These are phyloP conservation scores for Hipposideros armiger DNA, from an alignment of 2,113 vertebrate species.

Conservation along the genomic window DNA sequence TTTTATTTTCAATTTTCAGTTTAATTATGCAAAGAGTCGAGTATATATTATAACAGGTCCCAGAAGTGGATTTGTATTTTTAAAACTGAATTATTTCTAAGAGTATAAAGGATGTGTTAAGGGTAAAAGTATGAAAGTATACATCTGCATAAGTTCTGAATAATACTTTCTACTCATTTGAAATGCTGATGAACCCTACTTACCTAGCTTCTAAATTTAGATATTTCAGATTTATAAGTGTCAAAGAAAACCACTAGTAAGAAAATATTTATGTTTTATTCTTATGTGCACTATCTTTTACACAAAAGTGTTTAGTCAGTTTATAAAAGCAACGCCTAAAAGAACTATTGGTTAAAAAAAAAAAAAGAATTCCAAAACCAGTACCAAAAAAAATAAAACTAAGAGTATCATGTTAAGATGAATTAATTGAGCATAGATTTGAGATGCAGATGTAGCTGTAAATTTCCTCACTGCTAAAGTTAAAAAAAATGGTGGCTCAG, in stretches of 20 bases:
- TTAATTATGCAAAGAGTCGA: constrained; percentile 41
- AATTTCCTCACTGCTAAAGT: not conserved
- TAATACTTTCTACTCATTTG: not conserved
- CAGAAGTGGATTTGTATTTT: constrained; percentile 47
- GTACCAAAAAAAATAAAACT: constrained; percentile 12
- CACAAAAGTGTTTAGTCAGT: not conserved
- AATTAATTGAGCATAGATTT: not conserved
- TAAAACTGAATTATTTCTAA: constrained; percentile 17
- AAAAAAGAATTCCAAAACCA: not conserved
- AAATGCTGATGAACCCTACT: not conserved
- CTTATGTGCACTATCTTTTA: not conserved
- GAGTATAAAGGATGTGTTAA: not conserved
- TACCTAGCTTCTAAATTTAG: constrained; percentile 14
- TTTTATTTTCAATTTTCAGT: constrained; percentile 43
- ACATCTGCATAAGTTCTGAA: not conserved
- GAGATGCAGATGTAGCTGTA: not conserved
- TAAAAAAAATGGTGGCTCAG: not conserved
- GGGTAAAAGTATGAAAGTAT: not conserved
- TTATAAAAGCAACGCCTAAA: constrained; percentile 1
- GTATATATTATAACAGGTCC: not conserved
- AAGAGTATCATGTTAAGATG: not conserved
- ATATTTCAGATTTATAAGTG: constrained; percentile 3
- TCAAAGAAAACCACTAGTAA: not conserved
- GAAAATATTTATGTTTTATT: constrained; percentile 29
- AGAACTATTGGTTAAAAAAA: constrained; percentile 20